Evolutionary conservation across 2,888 invertebrate genomes (phyloP).

Genomic region (Drosophila emarginata): DNA sequence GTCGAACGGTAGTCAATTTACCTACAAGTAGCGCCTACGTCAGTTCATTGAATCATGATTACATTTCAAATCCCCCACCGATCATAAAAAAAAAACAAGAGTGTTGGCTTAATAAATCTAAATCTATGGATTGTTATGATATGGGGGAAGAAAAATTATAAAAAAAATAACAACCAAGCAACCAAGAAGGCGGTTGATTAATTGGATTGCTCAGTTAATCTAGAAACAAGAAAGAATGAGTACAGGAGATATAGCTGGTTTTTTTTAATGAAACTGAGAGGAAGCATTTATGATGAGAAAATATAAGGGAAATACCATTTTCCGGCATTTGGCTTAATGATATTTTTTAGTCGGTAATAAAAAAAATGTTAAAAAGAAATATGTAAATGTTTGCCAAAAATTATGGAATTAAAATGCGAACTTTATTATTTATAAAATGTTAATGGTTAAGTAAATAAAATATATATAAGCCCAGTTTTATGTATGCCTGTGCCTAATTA

Average conservation of each 20-base stretch:
- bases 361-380: no score
- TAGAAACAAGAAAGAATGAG: background rate
- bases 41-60: conserved; percentile 34
- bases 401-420: no score
- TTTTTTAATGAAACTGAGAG: no score
- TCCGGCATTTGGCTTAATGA: no score
- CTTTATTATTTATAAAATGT: no score
- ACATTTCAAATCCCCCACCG: background rate
- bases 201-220: background rate
- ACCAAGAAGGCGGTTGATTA: conserved; percentile 1
- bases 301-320: no score
- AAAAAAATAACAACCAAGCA: background rate
- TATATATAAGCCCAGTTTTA: no score
- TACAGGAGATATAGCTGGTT: background rate
- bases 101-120: conserved; percentile 55
- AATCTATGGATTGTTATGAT: conserved; percentile 58
- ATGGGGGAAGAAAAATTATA: background rate
- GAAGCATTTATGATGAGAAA: no score
- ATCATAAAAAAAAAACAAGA: conserved; percentile 9
- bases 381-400: no score
- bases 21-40: conserved; percentile 49
- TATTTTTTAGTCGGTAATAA: no score
- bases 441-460: no score
- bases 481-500: no score
- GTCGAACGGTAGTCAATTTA: conserved; percentile 58